Conservation (phyloP, 2,113 vertebrate genomes). For the Poeciliopsis prolifica region DNA sequence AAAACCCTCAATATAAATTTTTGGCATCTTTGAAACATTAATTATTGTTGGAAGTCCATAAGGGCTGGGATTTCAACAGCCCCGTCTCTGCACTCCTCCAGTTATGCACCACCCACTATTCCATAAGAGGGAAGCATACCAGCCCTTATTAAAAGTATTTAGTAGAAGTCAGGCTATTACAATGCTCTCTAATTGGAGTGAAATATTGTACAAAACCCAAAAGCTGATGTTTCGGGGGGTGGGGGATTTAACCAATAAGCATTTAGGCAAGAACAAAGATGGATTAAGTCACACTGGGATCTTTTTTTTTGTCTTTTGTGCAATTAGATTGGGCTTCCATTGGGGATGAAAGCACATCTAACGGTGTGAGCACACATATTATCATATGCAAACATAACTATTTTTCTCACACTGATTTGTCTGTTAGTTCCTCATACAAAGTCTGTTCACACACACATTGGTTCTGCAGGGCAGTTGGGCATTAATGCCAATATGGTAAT, state of each 20-base stretch:
- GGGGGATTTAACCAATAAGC: constrained; percentile 15
- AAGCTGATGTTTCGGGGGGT: constrained; percentile 26
- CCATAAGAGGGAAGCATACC: constrained; percentile 40
- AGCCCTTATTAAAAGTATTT: constrained; percentile 52
- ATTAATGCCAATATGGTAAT: constrained; percentile 64
- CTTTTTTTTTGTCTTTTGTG: constrained; percentile 23
- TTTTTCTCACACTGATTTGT: constrained; percentile 10
- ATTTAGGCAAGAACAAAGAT: constrained; percentile 55
- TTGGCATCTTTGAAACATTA: constrained; percentile 62
- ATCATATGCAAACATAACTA: background rate
- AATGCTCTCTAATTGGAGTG: constrained; percentile 54
- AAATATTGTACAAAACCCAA: constrained; percentile 49
- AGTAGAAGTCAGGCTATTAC: constrained; percentile 49
- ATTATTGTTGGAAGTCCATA: constrained; percentile 60
- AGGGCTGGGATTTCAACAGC: constrained; percentile 55
- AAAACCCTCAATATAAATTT: constrained; percentile 47
- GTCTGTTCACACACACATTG: background rate
- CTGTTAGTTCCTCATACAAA: constrained; percentile 7
- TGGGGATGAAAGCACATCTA: constrained; percentile 17
- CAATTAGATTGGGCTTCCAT: constrained; percentile 63
- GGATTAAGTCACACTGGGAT: constrained; percentile 47
- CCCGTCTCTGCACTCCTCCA: constrained; percentile 34
- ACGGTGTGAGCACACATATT: constrained; percentile 15
- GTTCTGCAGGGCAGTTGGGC: constrained; percentile 43
- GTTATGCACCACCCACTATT: constrained; percentile 49